A percentile compares a stretch with the other conserved stretches of the same genome.
Conservation (phyloP, 2,888 invertebrate species). For the Tipula lateralis region DNA sequence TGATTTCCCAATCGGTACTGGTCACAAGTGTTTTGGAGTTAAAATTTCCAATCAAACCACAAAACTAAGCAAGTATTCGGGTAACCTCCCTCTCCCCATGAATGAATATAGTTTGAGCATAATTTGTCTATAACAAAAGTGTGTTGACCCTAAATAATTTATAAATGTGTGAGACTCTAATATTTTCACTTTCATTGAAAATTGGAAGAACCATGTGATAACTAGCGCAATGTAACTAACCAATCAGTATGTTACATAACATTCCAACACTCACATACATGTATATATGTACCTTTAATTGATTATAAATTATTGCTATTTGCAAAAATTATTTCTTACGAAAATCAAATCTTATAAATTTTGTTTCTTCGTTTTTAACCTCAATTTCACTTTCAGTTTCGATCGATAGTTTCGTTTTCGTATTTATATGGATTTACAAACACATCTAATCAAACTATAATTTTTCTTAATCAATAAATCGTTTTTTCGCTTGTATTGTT, state of each 20-base stretch:
- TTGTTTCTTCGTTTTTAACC: neutral
- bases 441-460: constrained; percentile 5
- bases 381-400: constrained; percentile 1
- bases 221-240: neutral
- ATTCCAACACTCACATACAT: neutral
- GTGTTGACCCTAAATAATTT: too few species aligned
- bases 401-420: neutral
- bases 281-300: neutral
- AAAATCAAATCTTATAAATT: neutral
- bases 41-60: too few species aligned
- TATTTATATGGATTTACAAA: neutral
- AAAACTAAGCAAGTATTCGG: too few species aligned
- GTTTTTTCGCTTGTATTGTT: neutral
- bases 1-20: too few species aligned
- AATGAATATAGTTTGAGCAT: too few species aligned
- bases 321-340: neutral
- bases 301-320: neutral
- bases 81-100: too few species aligned
- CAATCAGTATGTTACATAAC: neutral
- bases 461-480: constrained; percentile 19
- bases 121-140: too few species aligned
- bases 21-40: too few species aligned
- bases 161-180: too few species aligned
- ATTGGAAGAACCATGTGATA: too few species aligned
- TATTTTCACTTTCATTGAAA: too few species aligned